Percentiles rank a stretch among this genome's conserved stretches.
phyloP scores from a whole-genome alignment of 30 jellyfish, hydroid and myxozoan species.

The Turritopsis dohrnii region DNA sequence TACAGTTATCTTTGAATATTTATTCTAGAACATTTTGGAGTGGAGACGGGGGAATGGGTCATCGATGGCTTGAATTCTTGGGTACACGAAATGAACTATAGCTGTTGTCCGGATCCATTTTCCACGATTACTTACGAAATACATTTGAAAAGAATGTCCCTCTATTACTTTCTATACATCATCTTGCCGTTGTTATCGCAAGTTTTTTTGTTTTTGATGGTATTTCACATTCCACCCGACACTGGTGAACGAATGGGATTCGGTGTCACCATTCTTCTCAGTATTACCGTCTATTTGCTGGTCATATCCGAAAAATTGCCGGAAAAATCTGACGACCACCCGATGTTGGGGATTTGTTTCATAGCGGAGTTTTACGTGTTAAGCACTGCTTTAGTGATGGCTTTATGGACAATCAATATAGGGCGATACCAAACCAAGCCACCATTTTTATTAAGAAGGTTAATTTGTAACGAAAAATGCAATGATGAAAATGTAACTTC shows the following conservation, averaged over 20 bases:
- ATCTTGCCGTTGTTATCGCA: slow-evolving; percentile 52
- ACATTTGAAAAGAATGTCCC: slow-evolving; percentile 37
- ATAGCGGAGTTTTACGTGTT: slow-evolving; percentile 29
- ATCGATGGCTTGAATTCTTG: slow-evolving; percentile 8
- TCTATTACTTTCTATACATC: slow-evolving; percentile 47
- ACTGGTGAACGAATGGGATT: slow-evolving; percentile 82
- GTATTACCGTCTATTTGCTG: slow-evolving; percentile 54
- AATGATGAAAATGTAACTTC: not conserved
- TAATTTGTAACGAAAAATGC: not conserved
- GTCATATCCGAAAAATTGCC: slow-evolving; percentile 65
- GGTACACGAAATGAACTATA: not conserved
- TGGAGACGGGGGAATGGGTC: slow-evolving; percentile 42
- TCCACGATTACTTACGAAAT: slow-evolving; percentile 33
- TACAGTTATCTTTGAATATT: no score
- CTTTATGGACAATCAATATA: slow-evolving; percentile 1
- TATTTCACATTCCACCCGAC: slow-evolving; percentile 65
- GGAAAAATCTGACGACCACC: slow-evolving; percentile 47
- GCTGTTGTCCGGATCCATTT: slow-evolving; percentile 48
- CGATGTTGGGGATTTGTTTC: slow-evolving; percentile 53
- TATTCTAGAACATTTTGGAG: slow-evolving; percentile 29
- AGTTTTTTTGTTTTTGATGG: slow-evolving; percentile 26
- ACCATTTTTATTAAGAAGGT: not conserved
- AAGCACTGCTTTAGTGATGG: slow-evolving; percentile 32
- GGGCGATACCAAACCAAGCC: slow-evolving; percentile 4
- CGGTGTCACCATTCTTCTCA: slow-evolving; percentile 61